These are phyloP conservation scores for Synergus laeviventris DNA, from an alignment of 2,888 invertebrate species.

Conservation along the genomic window DNA sequence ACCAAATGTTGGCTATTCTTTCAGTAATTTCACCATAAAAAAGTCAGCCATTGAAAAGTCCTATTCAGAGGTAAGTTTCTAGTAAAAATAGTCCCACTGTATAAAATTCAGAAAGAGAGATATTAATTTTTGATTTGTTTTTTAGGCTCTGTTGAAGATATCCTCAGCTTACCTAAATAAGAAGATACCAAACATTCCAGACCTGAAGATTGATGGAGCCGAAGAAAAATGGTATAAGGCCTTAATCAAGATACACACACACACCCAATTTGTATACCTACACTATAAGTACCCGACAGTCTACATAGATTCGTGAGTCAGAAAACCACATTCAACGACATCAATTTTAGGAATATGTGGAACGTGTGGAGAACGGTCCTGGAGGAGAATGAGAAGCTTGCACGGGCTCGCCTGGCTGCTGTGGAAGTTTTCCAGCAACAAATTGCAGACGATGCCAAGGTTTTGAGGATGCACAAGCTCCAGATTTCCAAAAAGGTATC, in stretches of 20 bases:
- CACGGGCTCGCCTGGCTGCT: slow-evolving; percentile 92
- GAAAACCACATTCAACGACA: slow-evolving; percentile 44
- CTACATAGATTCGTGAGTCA: slow-evolving; percentile 19
- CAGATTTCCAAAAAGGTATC: slow-evolving; percentile 87
- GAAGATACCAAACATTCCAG: slow-evolving; percentile 95
- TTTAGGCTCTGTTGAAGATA: slow-evolving; percentile 91
- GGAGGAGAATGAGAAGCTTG: slow-evolving; percentile 96
- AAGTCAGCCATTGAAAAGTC: slow-evolving; percentile 95
- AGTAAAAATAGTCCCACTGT: neutral
- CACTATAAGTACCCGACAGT: slow-evolving; percentile 33
- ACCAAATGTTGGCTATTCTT: slow-evolving; percentile 60
- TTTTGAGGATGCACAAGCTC: slow-evolving; percentile 88
- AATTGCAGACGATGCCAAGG: slow-evolving; percentile 95
- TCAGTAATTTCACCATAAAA: slow-evolving; percentile 90
- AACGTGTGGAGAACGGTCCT: slow-evolving; percentile 97
- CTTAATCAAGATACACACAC: slow-evolving; percentile 30
- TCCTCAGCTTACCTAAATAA: slow-evolving; percentile 94
- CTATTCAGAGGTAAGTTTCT: slow-evolving; percentile 88
- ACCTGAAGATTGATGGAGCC: slow-evolving; percentile 91
- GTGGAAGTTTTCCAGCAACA: slow-evolving; percentile 97
- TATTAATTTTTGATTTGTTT: slow-evolving; percentile 56
- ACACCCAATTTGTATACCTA: neutral
- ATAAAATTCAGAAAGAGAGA: neutral
- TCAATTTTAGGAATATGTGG: slow-evolving; percentile 91
- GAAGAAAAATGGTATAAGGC: slow-evolving; percentile 89